Base-by-base conservation (phyloP, 2,888 invertebrate species). In the Onchidella celtica region DNA sequence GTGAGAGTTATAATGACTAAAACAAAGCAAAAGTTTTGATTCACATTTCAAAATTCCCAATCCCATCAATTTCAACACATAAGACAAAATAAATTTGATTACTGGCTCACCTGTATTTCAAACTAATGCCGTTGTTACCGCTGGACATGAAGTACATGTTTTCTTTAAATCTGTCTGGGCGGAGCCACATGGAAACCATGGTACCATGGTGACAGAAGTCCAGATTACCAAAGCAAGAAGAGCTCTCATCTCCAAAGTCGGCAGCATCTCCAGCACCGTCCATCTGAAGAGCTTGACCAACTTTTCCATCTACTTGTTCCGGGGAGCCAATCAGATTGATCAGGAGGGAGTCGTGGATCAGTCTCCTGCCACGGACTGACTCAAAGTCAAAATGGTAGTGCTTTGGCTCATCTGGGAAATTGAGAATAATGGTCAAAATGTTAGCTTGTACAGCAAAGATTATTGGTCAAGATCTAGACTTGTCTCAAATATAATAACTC, bases 121-220 rank as follows among this genome's bases (percentile, higher is more conserved):
- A 47, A 0, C 86, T 86, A 17, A 93, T 78, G 1, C 93, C 93
- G 78, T 90, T 90, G 34, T 86, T 79, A n/a, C 89, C 91, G 32
- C 86, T 88, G 6, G 89, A 89, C 38, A 90, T 61, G 76, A 87
- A 91, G 69, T 88, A 87, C 14, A 75, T 32, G 17, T 72, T 69
- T 24, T 84, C 69, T 21, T 29, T 57, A 55, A 85, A 40, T 29
- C 59, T 77, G 17, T 88, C 87, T 1, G 89, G 88, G 66, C 86
- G 87, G 55, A 91, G 83, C 91, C 91, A 91, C 40, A 89, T 78
- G 17, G 89, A 84, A 36, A 88, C 57, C n/a, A 89, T 63, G 14
- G 86, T 82, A 9, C 91, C 91, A 76, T 90, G 89, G 14, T 69
- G 85, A 84, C 91, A 91, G 21, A 82, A 81, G 81, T 91, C 90